phyloP scores from a whole-genome alignment of 2,797 vertebrate species.

The Myripristis jacobus region DNA sequence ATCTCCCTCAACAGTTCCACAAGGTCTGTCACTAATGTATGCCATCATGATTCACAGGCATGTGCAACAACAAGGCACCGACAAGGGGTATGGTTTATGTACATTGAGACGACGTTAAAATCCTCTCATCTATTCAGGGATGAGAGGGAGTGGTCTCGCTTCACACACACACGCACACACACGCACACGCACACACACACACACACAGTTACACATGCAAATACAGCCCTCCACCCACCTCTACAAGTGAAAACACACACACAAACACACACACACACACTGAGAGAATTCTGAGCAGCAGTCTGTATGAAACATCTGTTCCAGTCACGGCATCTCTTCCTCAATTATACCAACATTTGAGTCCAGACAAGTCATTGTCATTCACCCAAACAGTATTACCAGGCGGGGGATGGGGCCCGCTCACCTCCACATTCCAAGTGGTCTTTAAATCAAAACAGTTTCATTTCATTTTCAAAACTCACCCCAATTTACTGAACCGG shows the following conservation, averaged over 20 bases:
- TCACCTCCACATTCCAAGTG: constrained; percentile 21
- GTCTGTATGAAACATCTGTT: constrained; percentile 89
- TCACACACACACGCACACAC: constrained; percentile 59
- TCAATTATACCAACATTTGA: constrained; percentile 86
- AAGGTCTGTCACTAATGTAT: constrained; percentile 67
- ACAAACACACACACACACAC: constrained; percentile 38
- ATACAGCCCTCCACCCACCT: neutral
- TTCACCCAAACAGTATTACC: constrained; percentile 62
- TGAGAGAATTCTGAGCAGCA: constrained; percentile 77
- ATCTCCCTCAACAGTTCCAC: constrained; percentile 64
- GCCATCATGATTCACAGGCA: constrained; percentile 74
- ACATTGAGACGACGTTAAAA: constrained; percentile 83
- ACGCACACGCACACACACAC: constrained; percentile 2
- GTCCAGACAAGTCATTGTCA: constrained; percentile 81
- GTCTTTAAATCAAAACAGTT: constrained; percentile 35
- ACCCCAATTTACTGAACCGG: constrained; percentile 9
- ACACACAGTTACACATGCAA: constrained; percentile 1
- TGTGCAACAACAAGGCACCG: constrained; percentile 63
- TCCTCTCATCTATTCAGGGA: constrained; percentile 56
- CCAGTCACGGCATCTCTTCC: constrained; percentile 86
- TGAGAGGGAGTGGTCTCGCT: neutral
- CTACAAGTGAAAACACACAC: constrained; percentile 19
- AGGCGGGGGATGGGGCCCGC: constrained; percentile 26
- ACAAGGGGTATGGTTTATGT: constrained; percentile 83
- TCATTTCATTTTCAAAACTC: constrained; percentile 54